Conservation (phyloP, 2,113 vertebrate species). For the Paracanthobrama guichenoti region DNA sequence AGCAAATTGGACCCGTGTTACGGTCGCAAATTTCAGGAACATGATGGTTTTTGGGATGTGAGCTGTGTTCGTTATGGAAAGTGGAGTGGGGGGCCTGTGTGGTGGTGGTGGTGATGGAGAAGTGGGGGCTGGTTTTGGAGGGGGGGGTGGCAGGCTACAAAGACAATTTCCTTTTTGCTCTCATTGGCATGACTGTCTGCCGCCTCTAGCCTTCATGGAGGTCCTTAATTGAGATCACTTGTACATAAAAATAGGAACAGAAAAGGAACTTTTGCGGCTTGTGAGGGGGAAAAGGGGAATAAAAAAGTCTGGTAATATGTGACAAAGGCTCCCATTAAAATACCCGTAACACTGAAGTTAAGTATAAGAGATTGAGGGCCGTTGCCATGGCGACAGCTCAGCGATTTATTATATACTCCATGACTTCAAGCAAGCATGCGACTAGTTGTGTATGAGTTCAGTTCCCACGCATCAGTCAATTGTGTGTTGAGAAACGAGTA, state of each 20-base stretch:
- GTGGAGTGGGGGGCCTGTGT: constrained; percentile 65
- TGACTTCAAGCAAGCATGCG: not conserved
- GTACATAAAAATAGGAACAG: constrained; percentile 81
- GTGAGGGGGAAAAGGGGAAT: constrained; percentile 70
- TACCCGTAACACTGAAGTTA: constrained; percentile 67
- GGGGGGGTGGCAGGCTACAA: constrained; percentile 65
- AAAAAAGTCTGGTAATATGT: constrained; percentile 74
- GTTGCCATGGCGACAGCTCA: not conserved
- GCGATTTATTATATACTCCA: not conserved
- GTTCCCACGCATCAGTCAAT: not conserved
- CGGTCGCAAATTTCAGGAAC: constrained; percentile 17
- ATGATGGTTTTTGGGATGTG: constrained; percentile 48
- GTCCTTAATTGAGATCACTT: constrained; percentile 88
- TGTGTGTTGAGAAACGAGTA: no score
- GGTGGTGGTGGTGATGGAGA: constrained; percentile 45
- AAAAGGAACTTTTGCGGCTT: constrained; percentile 79
- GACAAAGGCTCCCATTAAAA: constrained; percentile 75
- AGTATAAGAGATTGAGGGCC: constrained; percentile 39
- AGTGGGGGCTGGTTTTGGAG: constrained; percentile 24
- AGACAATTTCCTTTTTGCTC: constrained; percentile 80
- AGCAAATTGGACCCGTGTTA: constrained; percentile 34
- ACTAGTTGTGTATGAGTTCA: not conserved
- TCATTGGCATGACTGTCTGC: constrained; percentile 81
- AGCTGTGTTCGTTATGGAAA: constrained; percentile 47
- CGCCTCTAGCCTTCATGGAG: constrained; percentile 81